Evolutionary conservation across 1,140 invertebrate genomes (phyloP), one percentile per base, ranked within the genome.

Genomic region (Trachelipus rathkii): DNA sequence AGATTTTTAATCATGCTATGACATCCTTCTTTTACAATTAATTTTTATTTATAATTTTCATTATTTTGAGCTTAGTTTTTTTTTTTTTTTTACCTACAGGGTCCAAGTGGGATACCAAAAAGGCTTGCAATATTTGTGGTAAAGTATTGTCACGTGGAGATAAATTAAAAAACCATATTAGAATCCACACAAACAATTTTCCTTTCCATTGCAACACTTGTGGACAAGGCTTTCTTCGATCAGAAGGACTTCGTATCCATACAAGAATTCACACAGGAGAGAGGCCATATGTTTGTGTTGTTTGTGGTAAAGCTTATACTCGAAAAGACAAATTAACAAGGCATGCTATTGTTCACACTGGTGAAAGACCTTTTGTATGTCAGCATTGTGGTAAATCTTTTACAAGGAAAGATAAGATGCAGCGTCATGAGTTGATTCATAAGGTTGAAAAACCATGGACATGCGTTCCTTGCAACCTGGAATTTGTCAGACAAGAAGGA

Each of bases 191-290:
- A 53, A 90, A 91, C 7, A 91, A 93, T 71, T 87, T 91, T 79
- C 92, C 92, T 10, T 93, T 92, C 85, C 89, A 92, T 82, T 94
- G 92, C 85, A 87, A 89, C 75, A 91, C 93, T 85, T 94, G 93
- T 86, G 93, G 92, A 85, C 93, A 93, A 85, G 91, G 91, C 66
- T 94, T 94, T 60, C 50, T 69, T 19, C 70, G 72, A 53, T 67
- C 69, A 50, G 75, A 74, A 19, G 70, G 72, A n/a, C 77, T 82
- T 71, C 78, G 80, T 15, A 79, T 72, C 23, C 76, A 77, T 70
- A 77, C 71, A 24, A 67, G 76, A 46, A 44, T 79, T 13, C 73
- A 75, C 73, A 75, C 77, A 60, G 79, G 82, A 24, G 78, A 82
- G 69, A 81, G 80, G 44, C 83, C 84, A n/a, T 83, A 82, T 75